Evolutionary conservation across 2,797 vertebrate genomes (phyloP).

Genomic region (Fistularia tabacaria): DNA sequence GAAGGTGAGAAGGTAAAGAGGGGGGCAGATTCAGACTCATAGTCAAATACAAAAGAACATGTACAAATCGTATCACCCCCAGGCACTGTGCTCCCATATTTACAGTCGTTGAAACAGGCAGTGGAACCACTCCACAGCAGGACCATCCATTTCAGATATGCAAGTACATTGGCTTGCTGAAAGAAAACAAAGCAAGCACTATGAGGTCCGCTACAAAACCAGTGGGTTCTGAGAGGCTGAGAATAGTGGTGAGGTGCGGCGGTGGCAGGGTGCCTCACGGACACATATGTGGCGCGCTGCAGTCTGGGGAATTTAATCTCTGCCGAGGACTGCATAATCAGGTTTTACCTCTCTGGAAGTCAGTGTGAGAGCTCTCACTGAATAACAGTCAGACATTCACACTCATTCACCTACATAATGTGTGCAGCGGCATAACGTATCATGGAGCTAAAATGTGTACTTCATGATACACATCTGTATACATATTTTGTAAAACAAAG

Average conservation of each 20-base stretch:
- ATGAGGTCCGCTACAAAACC: constrained; percentile 46
- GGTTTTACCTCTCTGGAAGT: constrained; percentile 35
- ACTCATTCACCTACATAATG: constrained; percentile 5
- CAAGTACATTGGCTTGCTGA: constrained; percentile 40
- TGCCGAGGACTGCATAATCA: constrained; percentile 49
- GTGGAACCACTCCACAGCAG: constrained; percentile 49
- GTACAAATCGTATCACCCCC: constrained; percentile 70
- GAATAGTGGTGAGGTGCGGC: neutral
- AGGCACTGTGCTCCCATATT: constrained; percentile 70
- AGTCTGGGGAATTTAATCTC: constrained; percentile 52
- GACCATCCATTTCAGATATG: constrained; percentile 55
- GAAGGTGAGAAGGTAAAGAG: neutral
- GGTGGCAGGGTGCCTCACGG: neutral
- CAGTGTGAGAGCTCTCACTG: constrained; percentile 13
- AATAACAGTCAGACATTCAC: constrained; percentile 18
- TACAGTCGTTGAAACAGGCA: constrained; percentile 63
- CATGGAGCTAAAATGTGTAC: constrained; percentile 1
- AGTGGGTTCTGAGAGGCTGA: constrained; percentile 32
- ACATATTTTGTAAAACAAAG: constrained; percentile 27
- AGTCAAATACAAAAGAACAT: constrained; percentile 76
- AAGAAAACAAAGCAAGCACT: constrained; percentile 49
- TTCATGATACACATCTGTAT: constrained; percentile 10
- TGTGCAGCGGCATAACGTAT: constrained; percentile 8
- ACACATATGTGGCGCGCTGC: constrained; percentile 41
- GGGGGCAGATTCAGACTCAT: constrained; percentile 38